Evolutionary conservation across 2,797 vertebrate genomes (phyloP).

Genomic region (Premnoplex brunnescens): DNA sequence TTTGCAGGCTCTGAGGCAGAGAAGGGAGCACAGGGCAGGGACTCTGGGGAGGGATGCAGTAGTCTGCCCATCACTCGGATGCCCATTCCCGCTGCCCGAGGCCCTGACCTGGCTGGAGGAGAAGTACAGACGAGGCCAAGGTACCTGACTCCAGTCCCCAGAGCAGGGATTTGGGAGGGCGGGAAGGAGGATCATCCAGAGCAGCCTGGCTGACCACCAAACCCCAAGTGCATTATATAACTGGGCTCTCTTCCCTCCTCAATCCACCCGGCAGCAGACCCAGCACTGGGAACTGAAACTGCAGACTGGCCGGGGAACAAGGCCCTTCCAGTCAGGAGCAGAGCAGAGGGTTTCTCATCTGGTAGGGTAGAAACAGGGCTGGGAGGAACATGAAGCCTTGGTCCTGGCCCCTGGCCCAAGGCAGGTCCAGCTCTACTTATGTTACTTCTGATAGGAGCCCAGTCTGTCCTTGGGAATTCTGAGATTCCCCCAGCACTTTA

Average conservation of each 20-base stretch:
- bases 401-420: background rate
- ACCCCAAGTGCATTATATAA: conserved; percentile 1
- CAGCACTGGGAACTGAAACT: background rate
- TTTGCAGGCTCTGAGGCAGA: background rate
- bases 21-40: background rate
- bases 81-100: background rate
- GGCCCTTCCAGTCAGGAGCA: background rate
- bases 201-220: conserved; percentile 20
- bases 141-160: background rate
- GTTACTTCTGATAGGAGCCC: background rate
- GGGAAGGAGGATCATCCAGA: background rate
- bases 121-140: background rate
- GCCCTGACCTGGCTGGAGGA: background rate
- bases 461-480: background rate
- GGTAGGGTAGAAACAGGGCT: background rate
- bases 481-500: background rate
- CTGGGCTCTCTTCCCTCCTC: conserved; percentile 35
- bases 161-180: background rate
- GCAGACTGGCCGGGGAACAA: background rate
- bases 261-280: conserved; percentile 1
- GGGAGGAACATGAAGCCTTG: background rate
- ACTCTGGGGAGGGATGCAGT: background rate
- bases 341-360: background rate
- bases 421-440: background rate
- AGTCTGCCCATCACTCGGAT: background rate